A percentile compares a stretch with the other conserved stretches of the same genome.
Evolutionary conservation across 2,888 invertebrate species (phyloP).

Genomic region (Darwinula stevensoni): DNA sequence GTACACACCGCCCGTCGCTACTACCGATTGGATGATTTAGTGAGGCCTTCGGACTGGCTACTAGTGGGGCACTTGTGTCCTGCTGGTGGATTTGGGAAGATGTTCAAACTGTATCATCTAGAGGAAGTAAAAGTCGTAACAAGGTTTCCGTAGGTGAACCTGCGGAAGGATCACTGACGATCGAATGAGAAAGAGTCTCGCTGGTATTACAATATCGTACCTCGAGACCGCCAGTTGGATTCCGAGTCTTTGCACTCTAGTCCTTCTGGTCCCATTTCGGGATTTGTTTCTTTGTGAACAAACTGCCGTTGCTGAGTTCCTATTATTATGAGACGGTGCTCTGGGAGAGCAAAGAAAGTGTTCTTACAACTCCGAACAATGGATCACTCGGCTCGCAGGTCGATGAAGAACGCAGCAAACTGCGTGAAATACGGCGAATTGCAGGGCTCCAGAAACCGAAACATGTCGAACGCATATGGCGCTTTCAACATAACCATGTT

Average conservation of each 20-base stretch:
- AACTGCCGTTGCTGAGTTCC: no score
- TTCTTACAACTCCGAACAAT: constrained; percentile 15
- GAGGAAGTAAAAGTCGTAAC: constrained; percentile 20
- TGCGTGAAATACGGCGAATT: constrained; percentile 17
- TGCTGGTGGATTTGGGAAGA: constrained; percentile 8
- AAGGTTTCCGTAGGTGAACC: constrained; percentile 21
- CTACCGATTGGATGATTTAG: constrained; percentile 16
- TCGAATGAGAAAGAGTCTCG: neutral
- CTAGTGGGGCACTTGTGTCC: constrained; percentile 7
- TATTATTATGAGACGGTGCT: no score
- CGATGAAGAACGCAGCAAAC: constrained; percentile 19
- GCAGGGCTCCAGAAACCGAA: constrained; percentile 16
- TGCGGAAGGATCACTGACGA: constrained; percentile 18
- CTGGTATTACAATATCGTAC: no score
- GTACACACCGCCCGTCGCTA: constrained; percentile 40
- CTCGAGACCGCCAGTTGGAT: no score
- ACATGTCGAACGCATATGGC: constrained; percentile 18
- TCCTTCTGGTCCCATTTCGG: no score
- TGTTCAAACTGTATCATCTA: constrained; percentile 13
- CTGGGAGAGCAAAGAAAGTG: no score
- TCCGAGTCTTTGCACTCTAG: no score
- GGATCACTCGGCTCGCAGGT: constrained; percentile 17
- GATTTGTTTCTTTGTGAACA: no score
- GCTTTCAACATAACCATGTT: constrained; percentile 13
- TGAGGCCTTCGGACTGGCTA: constrained; percentile 14